Evolutionary conservation across 2,888 invertebrate species (phyloP), one percentile per base, ranked within the genome.

Genomic region (Polylopha cassiicola): DNA sequence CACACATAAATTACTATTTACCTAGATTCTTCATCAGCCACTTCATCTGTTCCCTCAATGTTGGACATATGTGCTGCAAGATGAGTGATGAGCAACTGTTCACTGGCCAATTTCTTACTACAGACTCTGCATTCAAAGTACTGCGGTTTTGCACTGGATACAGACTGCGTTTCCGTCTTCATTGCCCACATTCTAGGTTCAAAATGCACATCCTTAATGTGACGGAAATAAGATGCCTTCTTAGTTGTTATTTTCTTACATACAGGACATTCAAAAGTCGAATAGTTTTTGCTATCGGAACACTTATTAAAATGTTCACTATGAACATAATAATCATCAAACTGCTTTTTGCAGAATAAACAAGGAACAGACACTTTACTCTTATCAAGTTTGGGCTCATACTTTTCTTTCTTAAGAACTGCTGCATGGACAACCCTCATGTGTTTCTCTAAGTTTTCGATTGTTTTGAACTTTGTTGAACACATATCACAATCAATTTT

Each of bases 61-160:
- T 74, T 69, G 2, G 80, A 67, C 63, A 86, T 74, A 44, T 87
- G 86, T 7, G 69, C 71, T 0, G 82, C 76, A 10, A 86, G 52
- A 46, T 86, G 86, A 36, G 60, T 64, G 34, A 86, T 76, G 9
- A 87, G 66, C 39, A 55, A 47, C 5, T 72, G 75, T 44, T 86
- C 82, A 3, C 73, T 60, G 3, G 65, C 46, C 22, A 86, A 55
- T 47, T 68, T 70, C 53, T 70, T 70, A 30, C 43, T 58, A 44
- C 86, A 86, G 60, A 84, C 72, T 14, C 82, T 66, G 51, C 86
- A 86, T 32, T 77, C 70, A 27, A 62, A 65, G 13, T 10, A 43
- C 37, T n/a, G 42, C 36, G 13, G 34, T 8, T 42, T 34, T 10
- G 27, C 6, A 22, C 24, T 41, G 14, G 23, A 36, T 13, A 21